Percentiles rank a stretch among this genome's conserved stretches.
These are phyloP conservation scores for Tanypteryx hageni DNA, from an alignment of 2,888 invertebrate species.

Conservation along the genomic window DNA sequence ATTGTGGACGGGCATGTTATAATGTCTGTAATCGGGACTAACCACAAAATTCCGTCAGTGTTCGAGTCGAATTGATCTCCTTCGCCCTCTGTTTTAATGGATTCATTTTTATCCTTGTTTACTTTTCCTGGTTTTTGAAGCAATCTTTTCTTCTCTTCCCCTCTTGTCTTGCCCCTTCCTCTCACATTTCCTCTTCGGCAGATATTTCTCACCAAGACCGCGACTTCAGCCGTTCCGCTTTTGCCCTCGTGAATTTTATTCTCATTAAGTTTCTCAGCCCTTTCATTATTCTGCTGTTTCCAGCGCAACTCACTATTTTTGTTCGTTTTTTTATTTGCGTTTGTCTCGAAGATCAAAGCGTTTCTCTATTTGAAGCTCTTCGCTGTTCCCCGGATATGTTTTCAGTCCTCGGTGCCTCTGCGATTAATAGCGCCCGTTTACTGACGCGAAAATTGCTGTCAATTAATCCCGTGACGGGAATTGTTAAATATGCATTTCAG, in stretches of 20 bases:
- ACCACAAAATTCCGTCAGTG: too few species aligned
- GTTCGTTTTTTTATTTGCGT: not conserved
- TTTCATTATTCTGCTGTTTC: conserved; percentile 26
- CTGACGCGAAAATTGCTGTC: too few species aligned
- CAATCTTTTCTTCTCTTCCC: not conserved
- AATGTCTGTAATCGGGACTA: too few species aligned
- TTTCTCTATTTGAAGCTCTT: not conserved
- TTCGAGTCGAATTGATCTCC: too few species aligned
- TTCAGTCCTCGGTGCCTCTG: too few species aligned
- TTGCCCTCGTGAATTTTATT: conserved; percentile 51
- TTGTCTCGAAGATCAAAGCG: not conserved
- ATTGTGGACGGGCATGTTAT: too few species aligned
- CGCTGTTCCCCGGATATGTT: too few species aligned
- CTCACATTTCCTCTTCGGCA: not conserved
- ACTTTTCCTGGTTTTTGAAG: not conserved
- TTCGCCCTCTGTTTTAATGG: too few species aligned
- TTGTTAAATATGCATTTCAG: too few species aligned
- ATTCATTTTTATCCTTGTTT: not conserved
- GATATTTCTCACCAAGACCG: conserved; percentile 18
- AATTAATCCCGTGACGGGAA: too few species aligned
- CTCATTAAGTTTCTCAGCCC: conserved; percentile 15
- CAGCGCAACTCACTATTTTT: not conserved
- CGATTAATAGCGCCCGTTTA: too few species aligned
- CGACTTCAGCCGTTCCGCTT: not conserved
- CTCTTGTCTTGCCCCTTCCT: not conserved